Evolutionary conservation across 2,888 invertebrate genomes (phyloP).

Genomic region (Patella ulyssiponensis): DNA sequence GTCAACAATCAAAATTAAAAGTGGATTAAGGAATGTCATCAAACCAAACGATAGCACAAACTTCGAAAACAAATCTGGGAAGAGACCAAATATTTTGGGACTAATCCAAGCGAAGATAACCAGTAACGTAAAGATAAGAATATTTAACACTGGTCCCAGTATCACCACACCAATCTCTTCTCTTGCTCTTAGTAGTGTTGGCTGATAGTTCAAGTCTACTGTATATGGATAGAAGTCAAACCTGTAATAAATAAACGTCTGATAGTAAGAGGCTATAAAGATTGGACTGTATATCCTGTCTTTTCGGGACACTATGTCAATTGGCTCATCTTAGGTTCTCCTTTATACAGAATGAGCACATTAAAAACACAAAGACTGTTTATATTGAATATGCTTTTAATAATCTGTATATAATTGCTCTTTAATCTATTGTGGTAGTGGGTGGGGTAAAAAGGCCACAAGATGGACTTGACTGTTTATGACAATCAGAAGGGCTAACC

Average conservation of each 20-base stretch:
- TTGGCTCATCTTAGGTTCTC: too few relatives aligned
- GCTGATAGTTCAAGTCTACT: constrained; percentile 70
- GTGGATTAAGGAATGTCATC: constrained; percentile 64
- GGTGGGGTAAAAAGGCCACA: too few relatives aligned
- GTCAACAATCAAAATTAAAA: constrained; percentile 64
- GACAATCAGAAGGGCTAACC: too few relatives aligned
- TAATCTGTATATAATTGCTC: too few relatives aligned
- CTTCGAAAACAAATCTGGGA: constrained; percentile 68
- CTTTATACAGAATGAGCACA: too few relatives aligned
- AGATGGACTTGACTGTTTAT: too few relatives aligned
- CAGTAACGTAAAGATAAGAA: constrained; percentile 58
- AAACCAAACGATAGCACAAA: constrained; percentile 66
- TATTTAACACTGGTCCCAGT: constrained; percentile 62
- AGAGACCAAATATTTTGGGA: constrained; percentile 57
- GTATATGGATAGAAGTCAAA: constrained; percentile 69
- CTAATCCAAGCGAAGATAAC: constrained; percentile 54
- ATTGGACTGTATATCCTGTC: not conserved
- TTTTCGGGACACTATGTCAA: not conserved
- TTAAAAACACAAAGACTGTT: too few relatives aligned
- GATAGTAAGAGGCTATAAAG: not conserved
- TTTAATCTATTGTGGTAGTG: too few relatives aligned
- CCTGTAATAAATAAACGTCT: constrained; percentile 42
- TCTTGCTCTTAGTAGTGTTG: constrained; percentile 56
- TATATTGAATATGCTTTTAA: too few relatives aligned
- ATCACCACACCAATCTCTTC: constrained; percentile 66